Percentiles rank a stretch among this genome's conserved stretches.
phyloP scores from a whole-genome alignment of 1,140 invertebrate species.

The Ladona fulva region DNA sequence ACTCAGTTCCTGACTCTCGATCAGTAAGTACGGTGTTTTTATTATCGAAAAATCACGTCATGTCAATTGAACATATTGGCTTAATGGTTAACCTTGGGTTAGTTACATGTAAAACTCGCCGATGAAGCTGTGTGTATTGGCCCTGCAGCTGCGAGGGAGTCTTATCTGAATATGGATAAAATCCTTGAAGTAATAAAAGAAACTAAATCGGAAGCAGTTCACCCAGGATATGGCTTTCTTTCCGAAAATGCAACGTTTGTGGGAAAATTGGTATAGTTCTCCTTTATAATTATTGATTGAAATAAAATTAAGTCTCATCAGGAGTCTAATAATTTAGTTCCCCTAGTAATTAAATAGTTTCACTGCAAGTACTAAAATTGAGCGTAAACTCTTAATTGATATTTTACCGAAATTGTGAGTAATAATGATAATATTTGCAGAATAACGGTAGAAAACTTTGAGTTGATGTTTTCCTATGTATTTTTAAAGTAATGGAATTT shows the following conservation, averaged over 20 bases:
- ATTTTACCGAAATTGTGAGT: no score
- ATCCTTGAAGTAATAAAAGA: slow-evolving; percentile 50
- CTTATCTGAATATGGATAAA: slow-evolving; percentile 55
- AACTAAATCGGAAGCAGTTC: slow-evolving; percentile 53
- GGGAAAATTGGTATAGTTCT: slow-evolving; percentile 39
- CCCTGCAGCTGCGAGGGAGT: slow-evolving; percentile 50
- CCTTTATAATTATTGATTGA: no score
- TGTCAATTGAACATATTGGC: neutral
- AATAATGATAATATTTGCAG: no score
- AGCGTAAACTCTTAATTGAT: no score
- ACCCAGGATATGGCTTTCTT: slow-evolving; percentile 64
- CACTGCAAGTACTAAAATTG: no score
- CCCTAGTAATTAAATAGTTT: no score
- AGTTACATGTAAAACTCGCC: slow-evolving; percentile 57
- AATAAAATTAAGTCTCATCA: no score
- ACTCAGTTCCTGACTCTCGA: slow-evolving; percentile 57
- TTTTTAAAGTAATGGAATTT: no score
- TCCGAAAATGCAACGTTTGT: slow-evolving; percentile 64
- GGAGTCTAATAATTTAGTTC: no score
- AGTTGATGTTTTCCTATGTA: no score
- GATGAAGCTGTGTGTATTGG: slow-evolving; percentile 65
- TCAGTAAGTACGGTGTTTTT: slow-evolving; percentile 39
- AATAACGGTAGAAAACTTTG: no score
- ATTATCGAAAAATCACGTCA: slow-evolving; percentile 12
- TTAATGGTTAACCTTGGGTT: no score